These are phyloP conservation scores for Chrysolina haemoptera DNA, from an alignment of 2,888 invertebrate species.

Conservation along the genomic window DNA sequence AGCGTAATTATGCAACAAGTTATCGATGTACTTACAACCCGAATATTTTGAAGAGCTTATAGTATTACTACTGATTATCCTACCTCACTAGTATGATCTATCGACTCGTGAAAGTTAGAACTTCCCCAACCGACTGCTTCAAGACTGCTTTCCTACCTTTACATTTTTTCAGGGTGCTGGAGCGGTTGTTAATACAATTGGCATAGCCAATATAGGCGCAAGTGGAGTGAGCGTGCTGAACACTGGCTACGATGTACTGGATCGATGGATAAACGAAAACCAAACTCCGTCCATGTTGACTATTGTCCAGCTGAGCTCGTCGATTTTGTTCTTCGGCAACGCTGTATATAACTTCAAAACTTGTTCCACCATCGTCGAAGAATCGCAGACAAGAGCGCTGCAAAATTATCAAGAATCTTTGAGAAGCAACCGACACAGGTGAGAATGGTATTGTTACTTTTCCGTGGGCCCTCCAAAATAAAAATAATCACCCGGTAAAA, in stretches of 20 bases:
- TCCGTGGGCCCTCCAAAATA: no score
- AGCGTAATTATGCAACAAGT: no score
- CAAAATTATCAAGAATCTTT: slow-evolving; percentile 72
- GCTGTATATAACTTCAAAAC: slow-evolving; percentile 61
- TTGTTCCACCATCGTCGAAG: slow-evolving; percentile 66
- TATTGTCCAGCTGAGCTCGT: slow-evolving; percentile 63
- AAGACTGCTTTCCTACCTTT: no score
- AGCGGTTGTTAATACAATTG: slow-evolving; percentile 56
- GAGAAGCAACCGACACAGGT: slow-evolving; percentile 72
- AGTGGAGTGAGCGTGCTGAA: slow-evolving; percentile 61
- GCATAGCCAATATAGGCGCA: slow-evolving; percentile 59
- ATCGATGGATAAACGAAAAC: slow-evolving; percentile 59
- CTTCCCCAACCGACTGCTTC: no score
- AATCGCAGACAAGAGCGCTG: slow-evolving; percentile 72
- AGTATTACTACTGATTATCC: no score
- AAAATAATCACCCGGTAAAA: no score
- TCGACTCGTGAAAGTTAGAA: no score
- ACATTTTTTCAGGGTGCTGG: slow-evolving; percentile 50
- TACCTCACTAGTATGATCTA: no score
- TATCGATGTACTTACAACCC: no score
- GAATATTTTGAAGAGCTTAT: no score
- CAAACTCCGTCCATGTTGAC: slow-evolving; percentile 67
- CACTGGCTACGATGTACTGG: slow-evolving; percentile 59
- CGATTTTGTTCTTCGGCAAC: slow-evolving; percentile 63
- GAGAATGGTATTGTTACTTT: slow-evolving; percentile 19